These are phyloP conservation scores for Euplagia quadripunctaria DNA, from an alignment of 2,888 invertebrate species.

Conservation along the genomic window DNA sequence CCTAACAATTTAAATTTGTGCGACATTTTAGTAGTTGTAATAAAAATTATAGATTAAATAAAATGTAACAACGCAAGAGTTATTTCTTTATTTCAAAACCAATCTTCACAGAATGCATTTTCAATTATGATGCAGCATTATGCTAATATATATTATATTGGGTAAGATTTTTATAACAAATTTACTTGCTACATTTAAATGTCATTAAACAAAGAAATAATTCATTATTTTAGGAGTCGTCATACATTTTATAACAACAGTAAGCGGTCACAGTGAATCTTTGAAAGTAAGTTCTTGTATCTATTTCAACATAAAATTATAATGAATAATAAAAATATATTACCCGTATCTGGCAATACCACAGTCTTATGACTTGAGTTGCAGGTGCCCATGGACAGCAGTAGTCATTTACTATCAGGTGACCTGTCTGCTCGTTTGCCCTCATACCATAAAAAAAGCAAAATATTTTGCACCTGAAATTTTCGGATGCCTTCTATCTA, in stretches of 20 bases:
- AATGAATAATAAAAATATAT: neutral
- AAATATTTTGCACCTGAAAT: too few species aligned
- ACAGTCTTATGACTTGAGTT: too few species aligned
- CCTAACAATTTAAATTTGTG: slow-evolving; percentile 13
- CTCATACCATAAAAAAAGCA: too few species aligned
- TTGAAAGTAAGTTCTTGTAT: slow-evolving; percentile 68
- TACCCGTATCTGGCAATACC: neutral
- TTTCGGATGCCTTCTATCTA: too few species aligned
- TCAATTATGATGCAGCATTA: slow-evolving; percentile 63
- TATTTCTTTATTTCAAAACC: slow-evolving; percentile 29
- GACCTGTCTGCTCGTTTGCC: too few species aligned
- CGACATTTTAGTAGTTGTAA: slow-evolving; percentile 7
- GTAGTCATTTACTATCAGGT: too few species aligned
- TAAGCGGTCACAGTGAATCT: slow-evolving; percentile 74
- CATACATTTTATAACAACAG: slow-evolving; percentile 57
- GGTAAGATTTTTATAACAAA: slow-evolving; percentile 54
- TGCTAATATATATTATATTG: slow-evolving; percentile 61
- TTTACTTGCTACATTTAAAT: neutral
- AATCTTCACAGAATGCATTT: slow-evolving; percentile 26
- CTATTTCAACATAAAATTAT: neutral
- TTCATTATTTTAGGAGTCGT: slow-evolving; percentile 61
- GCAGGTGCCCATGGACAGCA: too few species aligned
- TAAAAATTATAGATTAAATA: slow-evolving; percentile 17
- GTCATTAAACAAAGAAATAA: slow-evolving; percentile 5
- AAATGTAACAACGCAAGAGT: slow-evolving; percentile 18